Evolutionary conservation across 2,797 vertebrate genomes (phyloP).

Genomic region (Hylomyscus alleni): DNA sequence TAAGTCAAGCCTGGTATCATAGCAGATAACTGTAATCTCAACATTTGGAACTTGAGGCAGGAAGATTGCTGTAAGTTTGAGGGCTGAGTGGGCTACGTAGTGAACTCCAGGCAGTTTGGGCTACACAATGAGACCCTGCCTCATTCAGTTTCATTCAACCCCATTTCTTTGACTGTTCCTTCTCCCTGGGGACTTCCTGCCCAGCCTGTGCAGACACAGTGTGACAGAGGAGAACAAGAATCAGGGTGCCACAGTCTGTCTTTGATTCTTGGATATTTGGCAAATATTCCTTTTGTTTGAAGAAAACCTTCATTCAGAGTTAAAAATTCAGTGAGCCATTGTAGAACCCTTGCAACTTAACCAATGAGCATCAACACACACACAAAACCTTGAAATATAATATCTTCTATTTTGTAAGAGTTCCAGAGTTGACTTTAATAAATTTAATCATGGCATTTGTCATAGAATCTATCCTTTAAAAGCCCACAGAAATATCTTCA

Average conservation of each 20-base stretch:
- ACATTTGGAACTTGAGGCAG: background rate
- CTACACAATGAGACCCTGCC: background rate
- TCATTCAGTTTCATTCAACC: slow-evolving; percentile 10
- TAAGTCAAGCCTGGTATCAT: background rate
- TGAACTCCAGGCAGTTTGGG: background rate
- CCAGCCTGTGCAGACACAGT: background rate
- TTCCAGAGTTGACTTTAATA: background rate
- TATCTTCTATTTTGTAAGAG: background rate
- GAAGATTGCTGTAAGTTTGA: background rate
- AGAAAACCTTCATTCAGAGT: slow-evolving; percentile 38
- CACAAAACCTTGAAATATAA: slow-evolving; percentile 13
- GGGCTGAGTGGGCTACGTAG: background rate
- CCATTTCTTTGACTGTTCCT: background rate
- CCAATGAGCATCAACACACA: background rate
- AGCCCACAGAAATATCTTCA: background rate
- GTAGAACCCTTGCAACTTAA: background rate
- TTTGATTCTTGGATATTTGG: slow-evolving; percentile 19
- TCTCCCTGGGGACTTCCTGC: background rate
- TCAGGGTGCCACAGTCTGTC: background rate
- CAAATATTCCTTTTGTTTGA: slow-evolving; percentile 14
- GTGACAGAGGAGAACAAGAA: background rate
- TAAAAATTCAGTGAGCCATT: slow-evolving; percentile 7
- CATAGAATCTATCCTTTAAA: slow-evolving; percentile 1
- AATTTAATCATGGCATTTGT: background rate
- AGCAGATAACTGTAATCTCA: background rate